These are phyloP conservation scores for Sphaeridia pumilis DNA, from an alignment of 2,888 invertebrate genomes.

Conservation along the genomic window DNA sequence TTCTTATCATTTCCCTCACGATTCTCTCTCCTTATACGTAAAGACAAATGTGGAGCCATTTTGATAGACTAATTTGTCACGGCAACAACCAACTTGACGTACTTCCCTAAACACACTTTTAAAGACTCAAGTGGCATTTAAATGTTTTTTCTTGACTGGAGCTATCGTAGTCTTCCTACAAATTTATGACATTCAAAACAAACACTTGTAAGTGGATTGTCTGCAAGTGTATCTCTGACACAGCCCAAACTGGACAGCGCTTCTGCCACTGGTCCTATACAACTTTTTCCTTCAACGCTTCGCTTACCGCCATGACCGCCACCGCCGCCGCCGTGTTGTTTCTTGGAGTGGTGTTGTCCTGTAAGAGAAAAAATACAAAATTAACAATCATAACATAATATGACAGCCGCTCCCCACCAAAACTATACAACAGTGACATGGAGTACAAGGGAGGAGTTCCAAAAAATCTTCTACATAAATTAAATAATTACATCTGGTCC, in stretches of 20 bases:
- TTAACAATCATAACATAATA: background rate
- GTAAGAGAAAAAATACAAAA: background rate
- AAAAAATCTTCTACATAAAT: no score
- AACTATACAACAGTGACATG: no score
- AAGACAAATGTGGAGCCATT: background rate
- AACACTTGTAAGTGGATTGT: no score
- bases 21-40: no score
- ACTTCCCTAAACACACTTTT: background rate
- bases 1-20: no score
- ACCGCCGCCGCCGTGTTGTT: conserved; percentile 10
- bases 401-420: background rate
- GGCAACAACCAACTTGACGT: background rate
- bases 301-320: background rate
- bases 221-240: no score
- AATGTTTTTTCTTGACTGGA: no score
- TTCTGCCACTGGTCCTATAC: background rate
- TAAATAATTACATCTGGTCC: no score
- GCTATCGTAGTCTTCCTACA: no score
- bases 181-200: no score
- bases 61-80: conserved; percentile 1
- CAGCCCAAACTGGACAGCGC: no score
- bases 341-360: conserved; percentile 15
- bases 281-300: background rate
- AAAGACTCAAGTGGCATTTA: background rate
- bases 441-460: no score